Evolutionary conservation across 2,888 invertebrate species (phyloP).

Genomic region (Mayetiola destructor): DNA sequence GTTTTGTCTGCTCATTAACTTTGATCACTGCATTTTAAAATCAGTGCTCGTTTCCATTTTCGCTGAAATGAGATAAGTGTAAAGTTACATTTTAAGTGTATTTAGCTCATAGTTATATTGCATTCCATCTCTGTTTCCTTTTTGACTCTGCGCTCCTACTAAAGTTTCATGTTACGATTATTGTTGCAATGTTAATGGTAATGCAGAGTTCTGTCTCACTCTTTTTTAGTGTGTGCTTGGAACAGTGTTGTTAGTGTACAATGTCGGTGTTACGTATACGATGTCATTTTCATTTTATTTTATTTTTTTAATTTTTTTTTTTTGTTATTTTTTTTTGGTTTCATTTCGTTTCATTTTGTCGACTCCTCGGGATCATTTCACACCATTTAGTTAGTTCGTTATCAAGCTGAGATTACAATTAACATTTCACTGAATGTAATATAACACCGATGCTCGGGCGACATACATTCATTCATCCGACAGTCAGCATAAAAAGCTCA

Average conservation of each 20-base stretch:
- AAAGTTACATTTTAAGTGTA: conserved; percentile 6
- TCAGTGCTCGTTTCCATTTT: no score
- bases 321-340: not conserved
- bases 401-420: conserved; percentile 13
- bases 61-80: conserved; percentile 5
- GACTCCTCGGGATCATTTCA: conserved; percentile 10
- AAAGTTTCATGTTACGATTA: conserved; percentile 13
- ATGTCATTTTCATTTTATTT: no score
- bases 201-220: no score
- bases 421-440: conserved; percentile 7
- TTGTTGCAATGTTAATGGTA: conserved; percentile 10
- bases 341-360: no score
- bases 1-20: no score
- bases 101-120: no score
- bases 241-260: not conserved
- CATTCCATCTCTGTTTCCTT: not conserved
- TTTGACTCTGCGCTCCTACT: not conserved
- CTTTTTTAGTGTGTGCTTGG: no score
- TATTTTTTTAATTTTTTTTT: no score
- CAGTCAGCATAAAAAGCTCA: no score
- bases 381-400: conserved; percentile 11
- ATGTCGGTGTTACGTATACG: not conserved
- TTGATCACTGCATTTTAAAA: no score
- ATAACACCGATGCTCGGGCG: not conserved
- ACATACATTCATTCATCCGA: no score